Conservation (phyloP, 2,888 invertebrate genomes). For the Campopleginae sp. region DNA sequence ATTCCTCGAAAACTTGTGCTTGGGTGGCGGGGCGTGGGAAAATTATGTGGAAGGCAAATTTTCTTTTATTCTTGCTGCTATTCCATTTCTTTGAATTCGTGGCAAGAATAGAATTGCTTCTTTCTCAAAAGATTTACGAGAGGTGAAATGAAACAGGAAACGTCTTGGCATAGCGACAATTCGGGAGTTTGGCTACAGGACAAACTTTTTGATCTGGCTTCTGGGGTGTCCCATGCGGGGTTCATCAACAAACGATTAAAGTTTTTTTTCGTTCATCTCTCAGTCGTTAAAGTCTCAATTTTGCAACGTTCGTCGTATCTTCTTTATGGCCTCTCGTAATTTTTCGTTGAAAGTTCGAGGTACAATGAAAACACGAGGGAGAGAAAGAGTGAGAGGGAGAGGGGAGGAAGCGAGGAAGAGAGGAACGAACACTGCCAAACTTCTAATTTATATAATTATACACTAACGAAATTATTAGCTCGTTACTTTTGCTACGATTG, state of each 20-base stretch:
- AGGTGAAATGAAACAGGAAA: neutral
- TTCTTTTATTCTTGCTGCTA: neutral
- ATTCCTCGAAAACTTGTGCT: slow-evolving; percentile 92
- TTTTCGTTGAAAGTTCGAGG: slow-evolving; percentile 39
- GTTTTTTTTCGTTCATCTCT: neutral
- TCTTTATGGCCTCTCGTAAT: slow-evolving; percentile 33
- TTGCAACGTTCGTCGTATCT: neutral
- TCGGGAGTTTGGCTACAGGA: no score
- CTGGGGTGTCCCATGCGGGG: no score
- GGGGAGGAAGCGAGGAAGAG: slow-evolving; percentile 1
- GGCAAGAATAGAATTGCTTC: neutral
- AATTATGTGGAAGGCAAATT: slow-evolving; percentile 93
- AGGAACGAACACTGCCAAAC: slow-evolving; percentile 80
- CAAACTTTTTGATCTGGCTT: no score
- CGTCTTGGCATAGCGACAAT: neutral
- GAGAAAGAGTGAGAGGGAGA: neutral
- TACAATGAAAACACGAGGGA: slow-evolving; percentile 26
- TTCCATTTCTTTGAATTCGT: neutral
- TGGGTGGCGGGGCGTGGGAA: slow-evolving; percentile 91
- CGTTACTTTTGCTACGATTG: slow-evolving; percentile 68
- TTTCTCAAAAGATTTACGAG: neutral
- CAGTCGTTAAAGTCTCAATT: neutral
- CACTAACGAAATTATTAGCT: slow-evolving; percentile 61
- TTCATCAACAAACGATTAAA: no score
- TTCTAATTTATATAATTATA: slow-evolving; percentile 76